Conservation (phyloP, 1,140 invertebrate genomes). For the Drosophila navojoa region DNA sequence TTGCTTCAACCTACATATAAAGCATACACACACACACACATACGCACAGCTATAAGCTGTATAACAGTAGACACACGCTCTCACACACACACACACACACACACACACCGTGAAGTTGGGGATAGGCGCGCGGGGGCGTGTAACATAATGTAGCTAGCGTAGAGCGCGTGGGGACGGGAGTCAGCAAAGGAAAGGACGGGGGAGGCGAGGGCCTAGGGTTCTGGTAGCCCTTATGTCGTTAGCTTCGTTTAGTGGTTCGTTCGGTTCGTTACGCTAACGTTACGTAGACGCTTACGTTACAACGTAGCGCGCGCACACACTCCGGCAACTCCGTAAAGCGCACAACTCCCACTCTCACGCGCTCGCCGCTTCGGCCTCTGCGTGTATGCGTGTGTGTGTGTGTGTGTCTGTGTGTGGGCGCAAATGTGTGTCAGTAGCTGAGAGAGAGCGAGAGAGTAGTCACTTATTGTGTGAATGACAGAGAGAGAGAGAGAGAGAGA, state of each 20-base stretch:
- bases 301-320: slow-evolving; percentile 36
- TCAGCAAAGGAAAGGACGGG: neutral
- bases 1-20: slow-evolving; percentile 83
- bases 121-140: slow-evolving; percentile 26
- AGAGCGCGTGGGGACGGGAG: slow-evolving; percentile 4
- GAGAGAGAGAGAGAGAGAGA: slow-evolving; percentile 18
- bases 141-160: slow-evolving; percentile 55
- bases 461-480: slow-evolving; percentile 8
- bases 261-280: slow-evolving; percentile 41
- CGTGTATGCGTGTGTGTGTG: slow-evolving; percentile 35
- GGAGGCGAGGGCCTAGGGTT: neutral
- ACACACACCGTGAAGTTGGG: slow-evolving; percentile 48
- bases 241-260: slow-evolving; percentile 44
- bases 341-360: slow-evolving; percentile 18
- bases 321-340: slow-evolving; percentile 31
- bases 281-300: slow-evolving; percentile 47
- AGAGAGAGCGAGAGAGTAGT: slow-evolving; percentile 7
- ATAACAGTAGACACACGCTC: slow-evolving; percentile 44
- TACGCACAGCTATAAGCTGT: slow-evolving; percentile 67
- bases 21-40: slow-evolving; percentile 54
- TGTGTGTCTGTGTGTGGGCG: slow-evolving; percentile 57
- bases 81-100: slow-evolving; percentile 27
- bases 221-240: slow-evolving; percentile 43
- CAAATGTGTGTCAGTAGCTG: slow-evolving; percentile 77
- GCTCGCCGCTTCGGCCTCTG: neutral